These are phyloP conservation scores for Pseudopipra pipra DNA, from an alignment of 2,113 vertebrate species.

Conservation along the genomic window DNA sequence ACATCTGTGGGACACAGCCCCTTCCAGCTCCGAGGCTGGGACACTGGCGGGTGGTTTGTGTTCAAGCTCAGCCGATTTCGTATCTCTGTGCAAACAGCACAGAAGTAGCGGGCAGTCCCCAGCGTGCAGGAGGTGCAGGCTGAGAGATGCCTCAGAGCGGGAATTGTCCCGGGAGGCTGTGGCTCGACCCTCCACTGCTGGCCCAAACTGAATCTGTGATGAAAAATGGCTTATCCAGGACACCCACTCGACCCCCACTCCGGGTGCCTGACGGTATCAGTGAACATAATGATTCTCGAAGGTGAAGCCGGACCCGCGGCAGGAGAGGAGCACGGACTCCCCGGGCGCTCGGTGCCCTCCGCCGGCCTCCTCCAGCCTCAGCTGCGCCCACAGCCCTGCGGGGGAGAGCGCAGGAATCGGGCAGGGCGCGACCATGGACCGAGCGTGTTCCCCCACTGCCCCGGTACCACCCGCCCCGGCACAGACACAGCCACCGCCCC, in stretches of 20 bases:
- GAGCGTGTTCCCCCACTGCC: too few relatives aligned
- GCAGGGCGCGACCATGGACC: too few relatives aligned
- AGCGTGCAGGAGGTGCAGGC: background rate
- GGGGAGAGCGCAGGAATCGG: background rate
- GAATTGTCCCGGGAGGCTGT: background rate
- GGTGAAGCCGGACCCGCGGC: rapidly evolving
- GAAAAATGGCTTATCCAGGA: background rate
- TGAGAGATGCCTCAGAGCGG: rapidly evolving
- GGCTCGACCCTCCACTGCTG: background rate
- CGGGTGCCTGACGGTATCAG: background rate
- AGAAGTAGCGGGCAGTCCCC: background rate
- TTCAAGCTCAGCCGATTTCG: background rate
- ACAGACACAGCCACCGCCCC: too few relatives aligned
- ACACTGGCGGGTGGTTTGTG: background rate
- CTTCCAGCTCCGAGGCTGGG: background rate
- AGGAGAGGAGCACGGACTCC: background rate
- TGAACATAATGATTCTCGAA: rapidly evolving
- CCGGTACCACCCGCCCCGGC: too few relatives aligned
- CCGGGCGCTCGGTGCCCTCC: background rate
- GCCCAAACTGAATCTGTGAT: background rate
- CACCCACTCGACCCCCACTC: background rate
- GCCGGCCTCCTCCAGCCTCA: background rate
- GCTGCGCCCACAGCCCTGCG: background rate
- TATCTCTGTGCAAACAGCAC: background rate
- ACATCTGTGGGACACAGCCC: background rate